These are phyloP conservation scores for Echinarachnius parma DNA, from an alignment of 53 echinoderm and acorn worm species.

Conservation along the genomic window DNA sequence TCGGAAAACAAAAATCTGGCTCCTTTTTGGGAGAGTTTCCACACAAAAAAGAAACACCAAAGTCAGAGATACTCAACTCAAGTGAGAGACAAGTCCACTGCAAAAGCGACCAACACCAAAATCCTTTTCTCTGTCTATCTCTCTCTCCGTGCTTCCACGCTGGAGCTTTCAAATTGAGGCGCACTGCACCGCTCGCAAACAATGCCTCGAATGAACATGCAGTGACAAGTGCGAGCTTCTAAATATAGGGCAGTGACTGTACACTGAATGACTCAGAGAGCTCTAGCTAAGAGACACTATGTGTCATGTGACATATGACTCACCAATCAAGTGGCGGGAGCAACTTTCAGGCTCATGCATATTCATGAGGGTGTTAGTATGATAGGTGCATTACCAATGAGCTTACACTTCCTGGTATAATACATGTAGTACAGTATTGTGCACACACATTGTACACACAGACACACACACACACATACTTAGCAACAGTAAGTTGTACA, in stretches of 20 bases:
- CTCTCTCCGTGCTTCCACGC: not conserved
- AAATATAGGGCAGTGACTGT: not conserved
- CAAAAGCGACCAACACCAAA: no score
- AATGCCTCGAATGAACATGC: not conserved
- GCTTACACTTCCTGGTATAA: not conserved
- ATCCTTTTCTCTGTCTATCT: no score
- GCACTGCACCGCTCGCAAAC: not conserved
- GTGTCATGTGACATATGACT: not conserved
- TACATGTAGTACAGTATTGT: not conserved
- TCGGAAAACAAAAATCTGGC: no score
- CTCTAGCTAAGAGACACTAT: no score
- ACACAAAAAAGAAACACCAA: no score
- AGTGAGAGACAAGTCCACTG: not conserved
- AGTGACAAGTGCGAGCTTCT: not conserved
- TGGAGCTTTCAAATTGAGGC: not conserved
- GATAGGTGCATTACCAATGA: not conserved
- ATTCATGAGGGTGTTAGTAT: conserved; percentile 5
- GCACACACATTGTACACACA: not conserved
- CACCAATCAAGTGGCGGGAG: not conserved
- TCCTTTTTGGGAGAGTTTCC: no score
- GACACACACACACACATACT: not conserved
- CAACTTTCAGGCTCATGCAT: not conserved
- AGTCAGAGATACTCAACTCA: no score
- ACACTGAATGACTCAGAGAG: not conserved
- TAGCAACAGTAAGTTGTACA: not conserved